A percentile compares a stretch with the other conserved stretches of the same genome.
Evolutionary conservation across 2,113 vertebrate species (phyloP).

Genomic region (Pelecanus crispus): DNA sequence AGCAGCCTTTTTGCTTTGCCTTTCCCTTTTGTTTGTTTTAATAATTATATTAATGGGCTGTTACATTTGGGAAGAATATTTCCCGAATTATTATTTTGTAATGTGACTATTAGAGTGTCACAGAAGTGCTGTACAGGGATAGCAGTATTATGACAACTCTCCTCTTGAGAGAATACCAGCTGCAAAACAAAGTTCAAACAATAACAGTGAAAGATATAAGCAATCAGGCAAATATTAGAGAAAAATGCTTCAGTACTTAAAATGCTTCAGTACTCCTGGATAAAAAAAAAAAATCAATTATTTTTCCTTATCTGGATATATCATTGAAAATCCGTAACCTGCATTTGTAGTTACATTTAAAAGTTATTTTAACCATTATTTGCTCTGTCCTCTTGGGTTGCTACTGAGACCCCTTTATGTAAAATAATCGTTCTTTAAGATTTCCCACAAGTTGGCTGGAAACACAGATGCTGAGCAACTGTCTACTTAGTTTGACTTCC

Average conservation of each 20-base stretch:
- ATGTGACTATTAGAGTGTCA: background rate
- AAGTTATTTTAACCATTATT: background rate
- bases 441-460: background rate
- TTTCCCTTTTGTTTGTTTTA: background rate
- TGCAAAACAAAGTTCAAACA: background rate
- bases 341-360: background rate
- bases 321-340: background rate
- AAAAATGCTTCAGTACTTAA: background rate
- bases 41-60: background rate
- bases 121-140: background rate
- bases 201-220: background rate
- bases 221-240: background rate
- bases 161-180: background rate
- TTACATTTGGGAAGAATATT: background rate
- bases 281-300: background rate
- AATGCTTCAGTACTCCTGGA: background rate
- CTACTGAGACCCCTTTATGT: background rate
- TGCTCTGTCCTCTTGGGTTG: background rate
- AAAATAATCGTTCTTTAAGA: background rate
- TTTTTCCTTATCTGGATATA: background rate
- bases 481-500: background rate
- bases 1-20: background rate
- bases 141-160: background rate
- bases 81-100: background rate
- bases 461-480: background rate